Percentiles rank a stretch among this genome's conserved stretches.
phyloP scores from a whole-genome alignment of 2,888 invertebrate species.

The Ochropacha duplaris region DNA sequence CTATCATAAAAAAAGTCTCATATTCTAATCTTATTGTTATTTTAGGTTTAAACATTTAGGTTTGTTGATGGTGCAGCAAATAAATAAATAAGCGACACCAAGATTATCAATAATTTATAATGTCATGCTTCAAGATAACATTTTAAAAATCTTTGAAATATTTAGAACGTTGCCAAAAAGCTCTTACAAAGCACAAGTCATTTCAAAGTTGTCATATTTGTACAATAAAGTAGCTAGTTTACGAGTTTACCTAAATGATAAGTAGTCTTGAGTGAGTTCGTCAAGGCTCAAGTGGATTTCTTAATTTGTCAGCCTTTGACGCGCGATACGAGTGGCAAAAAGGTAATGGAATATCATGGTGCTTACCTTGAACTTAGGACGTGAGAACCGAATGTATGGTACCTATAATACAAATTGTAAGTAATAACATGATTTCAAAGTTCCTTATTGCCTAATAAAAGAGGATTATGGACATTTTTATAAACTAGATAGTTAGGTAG shows the following conservation, averaged over 20 bases:
- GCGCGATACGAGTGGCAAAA: neutral
- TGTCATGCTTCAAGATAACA: neutral
- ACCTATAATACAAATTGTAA: too few species aligned
- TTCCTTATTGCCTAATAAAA: too few species aligned
- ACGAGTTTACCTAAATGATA: constrained; percentile 32
- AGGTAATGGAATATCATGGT: neutral
- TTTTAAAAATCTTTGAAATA: neutral
- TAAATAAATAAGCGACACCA: neutral
- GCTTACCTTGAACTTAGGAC: neutral
- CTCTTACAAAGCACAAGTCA: constrained; percentile 21
- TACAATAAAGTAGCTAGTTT: constrained; percentile 61
- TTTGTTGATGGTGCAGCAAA: too few species aligned
- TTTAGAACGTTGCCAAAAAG: constrained; percentile 13
- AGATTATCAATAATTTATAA: neutral
- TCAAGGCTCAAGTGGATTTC: constrained; percentile 29
- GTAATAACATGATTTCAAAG: too few species aligned
- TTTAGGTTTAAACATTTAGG: too few species aligned
- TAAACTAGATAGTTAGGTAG: too few species aligned
- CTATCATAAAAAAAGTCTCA: too few species aligned
- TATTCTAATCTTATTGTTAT: too few species aligned
- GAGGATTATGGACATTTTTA: too few species aligned
- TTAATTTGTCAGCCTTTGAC: constrained; percentile 3
- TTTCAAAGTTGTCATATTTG: constrained; percentile 40
- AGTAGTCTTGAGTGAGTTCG: constrained; percentile 16
- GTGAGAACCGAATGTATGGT: neutral